phyloP scores from a whole-genome alignment of 1,140 invertebrate genomes.

The Pseudomyrmex dendroicus region DNA sequence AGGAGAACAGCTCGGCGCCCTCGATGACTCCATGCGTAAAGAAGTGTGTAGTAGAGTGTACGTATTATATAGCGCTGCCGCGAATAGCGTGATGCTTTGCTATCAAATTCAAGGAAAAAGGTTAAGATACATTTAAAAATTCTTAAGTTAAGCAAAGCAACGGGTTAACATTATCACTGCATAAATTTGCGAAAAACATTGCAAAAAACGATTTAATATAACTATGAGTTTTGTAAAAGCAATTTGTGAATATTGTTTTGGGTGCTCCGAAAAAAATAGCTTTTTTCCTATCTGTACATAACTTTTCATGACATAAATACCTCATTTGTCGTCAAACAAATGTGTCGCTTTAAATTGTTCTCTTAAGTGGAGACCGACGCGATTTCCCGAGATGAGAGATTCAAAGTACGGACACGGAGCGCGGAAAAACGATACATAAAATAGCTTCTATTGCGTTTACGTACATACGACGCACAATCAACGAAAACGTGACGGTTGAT shows the following conservation, averaged over 20 bases:
- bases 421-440: neutral
- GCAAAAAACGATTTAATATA: too few species aligned
- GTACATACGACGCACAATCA: too few species aligned
- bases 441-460: too few species aligned
- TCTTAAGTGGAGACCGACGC: too few species aligned
- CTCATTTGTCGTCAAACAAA: neutral
- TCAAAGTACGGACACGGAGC: neutral
- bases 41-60: conserved; percentile 28
- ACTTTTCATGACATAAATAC: neutral
- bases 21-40: conserved; percentile 58
- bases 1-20: conserved; percentile 25
- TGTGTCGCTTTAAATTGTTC: neutral
- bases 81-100: neutral
- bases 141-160: too few species aligned
- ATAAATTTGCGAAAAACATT: too few species aligned
- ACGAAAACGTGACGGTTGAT: neutral
- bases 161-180: too few species aligned
- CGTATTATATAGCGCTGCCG: neutral
- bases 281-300: neutral
- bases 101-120: neutral
- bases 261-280: too few species aligned
- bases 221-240: too few species aligned
- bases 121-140: neutral
- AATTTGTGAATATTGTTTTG: too few species aligned
- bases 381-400: neutral